Percentiles rank a stretch among this genome's conserved stretches.
phyloP scores from a whole-genome alignment of 2,797 vertebrate species.

The Clarias platycephalus region DNA sequence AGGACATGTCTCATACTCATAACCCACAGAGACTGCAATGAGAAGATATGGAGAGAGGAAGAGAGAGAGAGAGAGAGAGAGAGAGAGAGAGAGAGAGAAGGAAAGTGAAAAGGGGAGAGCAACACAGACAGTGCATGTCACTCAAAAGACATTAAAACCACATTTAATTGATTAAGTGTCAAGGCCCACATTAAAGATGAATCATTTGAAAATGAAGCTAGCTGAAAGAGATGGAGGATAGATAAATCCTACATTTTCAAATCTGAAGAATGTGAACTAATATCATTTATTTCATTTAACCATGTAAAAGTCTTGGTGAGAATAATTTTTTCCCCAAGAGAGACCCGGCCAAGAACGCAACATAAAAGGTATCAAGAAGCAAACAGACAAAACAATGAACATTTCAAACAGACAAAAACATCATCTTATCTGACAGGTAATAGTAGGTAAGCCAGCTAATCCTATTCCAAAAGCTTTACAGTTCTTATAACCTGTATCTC shows the following conservation, averaged over 20 bases:
- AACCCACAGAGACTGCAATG: slow-evolving; percentile 89
- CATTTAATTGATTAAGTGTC: slow-evolving; percentile 42
- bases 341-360: not conserved
- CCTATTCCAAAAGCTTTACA: not conserved
- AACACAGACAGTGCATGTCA: slow-evolving; percentile 9
- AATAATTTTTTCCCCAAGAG: not conserved
- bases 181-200: slow-evolving; percentile 24
- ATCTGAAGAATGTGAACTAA: not conserved
- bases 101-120: not conserved
- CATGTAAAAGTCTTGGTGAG: not conserved
- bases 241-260: slow-evolving; percentile 23
- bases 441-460: not conserved
- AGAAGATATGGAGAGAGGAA: slow-evolving; percentile 7
- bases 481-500: not conserved
- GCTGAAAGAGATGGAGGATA: not conserved
- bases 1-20: slow-evolving; percentile 95
- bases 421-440: not conserved
- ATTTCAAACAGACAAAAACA: not conserved
- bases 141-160: slow-evolving; percentile 42
- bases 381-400: not conserved
- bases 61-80: slow-evolving; percentile 1
- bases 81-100: not conserved
- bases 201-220: slow-evolving; percentile 41
- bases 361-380: not conserved
- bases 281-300: not conserved